Conservation (phyloP, 2,797 vertebrate genomes). For the Dermochelys coriacea region DNA sequence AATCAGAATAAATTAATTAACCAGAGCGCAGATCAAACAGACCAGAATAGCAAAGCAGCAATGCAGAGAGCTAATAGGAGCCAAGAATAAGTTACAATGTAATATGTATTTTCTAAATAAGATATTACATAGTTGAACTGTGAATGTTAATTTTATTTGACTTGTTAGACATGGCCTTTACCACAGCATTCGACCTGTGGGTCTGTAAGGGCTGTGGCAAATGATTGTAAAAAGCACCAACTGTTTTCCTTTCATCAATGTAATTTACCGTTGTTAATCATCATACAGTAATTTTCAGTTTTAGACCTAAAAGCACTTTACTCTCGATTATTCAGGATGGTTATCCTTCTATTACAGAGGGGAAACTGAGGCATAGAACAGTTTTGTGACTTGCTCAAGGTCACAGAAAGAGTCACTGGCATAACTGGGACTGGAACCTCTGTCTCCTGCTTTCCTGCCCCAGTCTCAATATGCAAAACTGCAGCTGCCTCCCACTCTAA, state of each 20-base stretch:
- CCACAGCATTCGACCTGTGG: neutral
- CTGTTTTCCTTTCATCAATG: neutral
- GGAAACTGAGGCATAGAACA: neutral
- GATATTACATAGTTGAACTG: neutral
- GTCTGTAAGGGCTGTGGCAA: neutral
- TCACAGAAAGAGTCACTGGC: neutral
- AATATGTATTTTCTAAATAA: conserved; percentile 50
- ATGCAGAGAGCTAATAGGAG: conserved; percentile 39
- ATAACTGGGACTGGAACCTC: neutral
- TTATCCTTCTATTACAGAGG: neutral
- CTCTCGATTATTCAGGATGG: neutral
- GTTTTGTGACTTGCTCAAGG: neutral
- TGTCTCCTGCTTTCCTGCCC: neutral
- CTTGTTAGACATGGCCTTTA: conserved; percentile 11
- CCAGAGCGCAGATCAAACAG: conserved; percentile 67
- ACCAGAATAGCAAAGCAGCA: conserved; percentile 66
- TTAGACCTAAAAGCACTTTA: neutral
- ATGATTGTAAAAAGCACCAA: neutral
- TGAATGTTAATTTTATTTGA: neutral
- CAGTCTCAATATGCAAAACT: neutral
- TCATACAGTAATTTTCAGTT: neutral
- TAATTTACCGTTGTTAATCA: neutral
- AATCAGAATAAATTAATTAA: conserved; percentile 80
- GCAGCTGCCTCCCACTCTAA: neutral
- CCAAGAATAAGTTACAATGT: neutral